A percentile compares a stretch with the other conserved stretches of the same genome.
Conservation (phyloP, 2,888 invertebrate species). For the Acrocera orbiculus region DNA sequence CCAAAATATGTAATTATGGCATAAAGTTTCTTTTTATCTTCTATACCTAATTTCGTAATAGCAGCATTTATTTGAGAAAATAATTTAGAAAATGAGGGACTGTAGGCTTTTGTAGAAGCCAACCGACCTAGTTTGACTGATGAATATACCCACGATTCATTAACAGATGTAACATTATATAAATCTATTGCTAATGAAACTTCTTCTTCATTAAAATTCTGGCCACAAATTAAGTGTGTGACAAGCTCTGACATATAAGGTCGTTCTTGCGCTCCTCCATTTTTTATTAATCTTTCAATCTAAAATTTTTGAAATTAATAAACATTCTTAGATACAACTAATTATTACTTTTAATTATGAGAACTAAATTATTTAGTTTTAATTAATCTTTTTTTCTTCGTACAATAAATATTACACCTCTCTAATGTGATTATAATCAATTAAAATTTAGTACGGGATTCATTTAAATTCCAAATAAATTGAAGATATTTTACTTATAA, state of each 20-base stretch:
- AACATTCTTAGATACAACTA: not conserved
- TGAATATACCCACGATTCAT: slow-evolving; percentile 67
- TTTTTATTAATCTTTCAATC: slow-evolving; percentile 60
- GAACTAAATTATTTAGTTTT: no score
- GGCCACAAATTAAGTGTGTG: slow-evolving; percentile 80
- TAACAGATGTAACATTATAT: slow-evolving; percentile 82
- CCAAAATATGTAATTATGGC: slow-evolving; percentile 75
- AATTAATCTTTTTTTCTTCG: no score
- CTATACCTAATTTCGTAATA: slow-evolving; percentile 52
- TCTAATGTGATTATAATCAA: no score
- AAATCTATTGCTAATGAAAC: slow-evolving; percentile 80
- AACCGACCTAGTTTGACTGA: slow-evolving; percentile 42
- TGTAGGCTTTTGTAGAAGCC: slow-evolving; percentile 56
- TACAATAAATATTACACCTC: no score
- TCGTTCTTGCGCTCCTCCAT: slow-evolving; percentile 74
- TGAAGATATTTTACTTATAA: no score
- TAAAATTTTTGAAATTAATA: slow-evolving; percentile 28
- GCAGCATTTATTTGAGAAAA: slow-evolving; percentile 62
- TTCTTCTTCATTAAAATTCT: slow-evolving; percentile 69
- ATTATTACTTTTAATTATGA: no score
- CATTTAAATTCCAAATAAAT: no score
- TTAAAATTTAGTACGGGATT: no score
- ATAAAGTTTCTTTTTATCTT: slow-evolving; percentile 63
- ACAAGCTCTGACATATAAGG: slow-evolving; percentile 82
- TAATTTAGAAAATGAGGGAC: slow-evolving; percentile 44